A percentile compares a stretch with the other conserved stretches of the same genome.
These are phyloP conservation scores for Agapetus fuscipes DNA, from an alignment of 2,888 invertebrate genomes.

Conservation along the genomic window DNA sequence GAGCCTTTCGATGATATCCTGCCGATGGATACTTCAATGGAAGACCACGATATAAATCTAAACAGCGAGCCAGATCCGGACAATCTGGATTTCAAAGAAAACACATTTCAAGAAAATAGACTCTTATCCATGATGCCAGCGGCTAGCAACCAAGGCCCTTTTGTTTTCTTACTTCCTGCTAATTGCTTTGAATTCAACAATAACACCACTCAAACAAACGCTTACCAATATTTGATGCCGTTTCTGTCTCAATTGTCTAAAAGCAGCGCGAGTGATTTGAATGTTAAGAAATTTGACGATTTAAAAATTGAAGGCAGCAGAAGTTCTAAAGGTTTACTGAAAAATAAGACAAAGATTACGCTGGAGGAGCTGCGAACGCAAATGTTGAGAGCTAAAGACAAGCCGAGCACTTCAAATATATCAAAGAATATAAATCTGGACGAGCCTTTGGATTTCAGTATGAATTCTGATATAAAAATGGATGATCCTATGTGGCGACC, in stretches of 20 bases:
- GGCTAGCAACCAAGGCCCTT: not conserved
- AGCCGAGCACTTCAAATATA: not conserved
- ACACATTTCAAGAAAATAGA: not conserved
- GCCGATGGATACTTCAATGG: not conserved
- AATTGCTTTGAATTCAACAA: slow-evolving; percentile 1
- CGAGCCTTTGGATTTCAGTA: slow-evolving; percentile 5
- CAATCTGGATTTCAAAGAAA: not conserved
- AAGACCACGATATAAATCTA: not conserved
- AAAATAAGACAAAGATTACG: no score
- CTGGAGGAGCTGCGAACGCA: not conserved
- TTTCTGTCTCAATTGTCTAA: not conserved
- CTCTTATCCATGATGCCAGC: slow-evolving; percentile 8
- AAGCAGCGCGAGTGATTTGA: not conserved
- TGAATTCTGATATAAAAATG: slow-evolving; percentile 4
- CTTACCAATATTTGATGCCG: not conserved
- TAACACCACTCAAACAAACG: not conserved
- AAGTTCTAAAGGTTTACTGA: no score
- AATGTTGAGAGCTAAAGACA: no score
- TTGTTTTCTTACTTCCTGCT: slow-evolving; percentile 5
- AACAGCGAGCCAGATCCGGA: not conserved
- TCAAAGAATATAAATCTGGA: not conserved
- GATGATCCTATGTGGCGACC: slow-evolving; percentile 15
- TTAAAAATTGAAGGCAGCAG: no score
- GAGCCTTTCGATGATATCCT: not conserved
- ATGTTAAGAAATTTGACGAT: not conserved